Conservation (phyloP, 1,140 invertebrate genomes). For the Hesperophylax magnus region DNA sequence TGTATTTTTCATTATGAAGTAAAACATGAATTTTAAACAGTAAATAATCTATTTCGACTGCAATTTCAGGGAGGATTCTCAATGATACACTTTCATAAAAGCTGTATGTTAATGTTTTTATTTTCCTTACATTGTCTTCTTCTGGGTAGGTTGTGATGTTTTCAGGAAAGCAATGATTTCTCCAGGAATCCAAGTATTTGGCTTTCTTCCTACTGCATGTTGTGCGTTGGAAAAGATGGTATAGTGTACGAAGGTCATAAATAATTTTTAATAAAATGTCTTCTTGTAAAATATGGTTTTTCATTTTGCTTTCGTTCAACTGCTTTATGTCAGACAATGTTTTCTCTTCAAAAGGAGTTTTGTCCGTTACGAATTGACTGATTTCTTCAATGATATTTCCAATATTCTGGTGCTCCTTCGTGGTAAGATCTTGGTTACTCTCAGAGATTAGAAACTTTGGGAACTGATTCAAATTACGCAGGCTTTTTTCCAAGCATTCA, state of each 20-base stretch:
- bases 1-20: background rate
- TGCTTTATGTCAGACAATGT: too few relatives aligned
- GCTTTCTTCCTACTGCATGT: too few relatives aligned
- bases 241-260: too few relatives aligned
- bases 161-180: background rate
- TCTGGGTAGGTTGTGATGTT: background rate
- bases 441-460: background rate
- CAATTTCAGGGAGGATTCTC: background rate
- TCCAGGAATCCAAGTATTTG: background rate
- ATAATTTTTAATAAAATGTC: too few relatives aligned
- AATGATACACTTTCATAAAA: background rate
- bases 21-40: background rate
- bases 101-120: background rate
- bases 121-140: background rate
- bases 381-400: background rate
- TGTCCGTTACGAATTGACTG: background rate
- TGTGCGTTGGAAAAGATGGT: too few relatives aligned
- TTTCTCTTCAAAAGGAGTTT: too few relatives aligned
- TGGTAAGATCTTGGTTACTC: background rate
- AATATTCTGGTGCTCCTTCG: too few relatives aligned
- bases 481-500: background rate
- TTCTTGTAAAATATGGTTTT: too few relatives aligned
- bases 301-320: too few relatives aligned
- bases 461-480: background rate
- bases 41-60: background rate